Evolutionary conservation across 2,888 invertebrate genomes (phyloP).

Genomic region (Drosophila tanythrix): DNA sequence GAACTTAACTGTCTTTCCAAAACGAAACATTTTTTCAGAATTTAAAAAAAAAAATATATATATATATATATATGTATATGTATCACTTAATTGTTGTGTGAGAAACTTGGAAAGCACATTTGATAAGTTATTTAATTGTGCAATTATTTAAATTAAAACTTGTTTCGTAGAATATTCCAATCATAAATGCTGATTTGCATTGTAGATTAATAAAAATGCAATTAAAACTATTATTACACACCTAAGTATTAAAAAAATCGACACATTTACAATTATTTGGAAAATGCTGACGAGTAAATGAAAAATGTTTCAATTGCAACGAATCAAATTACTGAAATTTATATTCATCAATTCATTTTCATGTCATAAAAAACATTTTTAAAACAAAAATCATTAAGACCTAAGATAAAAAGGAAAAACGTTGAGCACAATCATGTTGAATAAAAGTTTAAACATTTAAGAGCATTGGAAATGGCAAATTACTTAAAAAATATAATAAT

Average conservation of each 20-base stretch:
- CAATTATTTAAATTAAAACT: slow-evolving; percentile 42
- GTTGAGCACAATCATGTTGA: slow-evolving; percentile 85
- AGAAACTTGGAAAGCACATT: slow-evolving; percentile 24
- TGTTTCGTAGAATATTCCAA: slow-evolving; percentile 47
- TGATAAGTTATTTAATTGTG: slow-evolving; percentile 33
- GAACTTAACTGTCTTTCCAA: slow-evolving; percentile 31
- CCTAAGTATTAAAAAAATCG: slow-evolving; percentile 13
- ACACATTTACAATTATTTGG: slow-evolving; percentile 19
- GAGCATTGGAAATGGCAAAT: slow-evolving; percentile 58
- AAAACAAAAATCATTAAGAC: slow-evolving; percentile 16
- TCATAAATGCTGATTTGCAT: slow-evolving; percentile 58
- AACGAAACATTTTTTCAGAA: not conserved
- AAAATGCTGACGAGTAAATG: slow-evolving; percentile 13
- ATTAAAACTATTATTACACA: slow-evolving; percentile 49
- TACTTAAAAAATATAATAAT: not conserved
- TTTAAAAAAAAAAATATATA: not conserved
- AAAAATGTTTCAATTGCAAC: slow-evolving; percentile 63
- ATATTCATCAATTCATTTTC: slow-evolving; percentile 46
- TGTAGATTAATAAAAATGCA: slow-evolving; percentile 44
- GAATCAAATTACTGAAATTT: slow-evolving; percentile 49
- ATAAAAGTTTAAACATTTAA: slow-evolving; percentile 49
- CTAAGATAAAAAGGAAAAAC: slow-evolving; percentile 65
- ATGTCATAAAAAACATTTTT: slow-evolving; percentile 32
- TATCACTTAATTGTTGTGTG: not conserved
- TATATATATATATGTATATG: not conserved